Evolutionary conservation across 1,140 invertebrate genomes (phyloP), one percentile per base, ranked within the genome.

Genomic region (Caenorhabditis remanei): DNA sequence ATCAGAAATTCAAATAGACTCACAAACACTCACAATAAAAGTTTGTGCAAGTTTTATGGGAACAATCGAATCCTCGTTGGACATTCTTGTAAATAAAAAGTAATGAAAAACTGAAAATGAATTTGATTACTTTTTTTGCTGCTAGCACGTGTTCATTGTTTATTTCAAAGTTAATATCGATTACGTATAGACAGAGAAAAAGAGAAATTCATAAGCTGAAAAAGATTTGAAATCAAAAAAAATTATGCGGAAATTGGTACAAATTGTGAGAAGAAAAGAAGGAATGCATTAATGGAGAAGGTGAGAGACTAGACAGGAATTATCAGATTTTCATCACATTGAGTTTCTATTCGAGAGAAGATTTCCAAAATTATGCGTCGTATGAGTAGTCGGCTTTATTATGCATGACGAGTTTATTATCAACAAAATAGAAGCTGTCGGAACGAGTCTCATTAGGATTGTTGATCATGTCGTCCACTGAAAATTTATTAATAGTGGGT

Each of bases 351-450:
- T 79, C 71, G 21, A 79, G 16, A 50, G 50, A 50, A 50, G 1
- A 53, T 14, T 48, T 24, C 14, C 32, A 21, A 32, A 32, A 58
- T 87, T 79, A 87, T 32, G 83, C 96, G 92, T 96, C 95, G 93
- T 97, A 98, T 41, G 96, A 96, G 94, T 98, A 98, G 93, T 98
- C 97, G 56, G 97, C 98, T 94, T 99, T 99, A 93, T 99, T 99
- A 94, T 99, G 98, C 97, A 99, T 99, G 85, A 99, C 96, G 71
- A 99, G 94, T 92, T 95, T 94, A 93, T 98, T 96, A 93, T 99
- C 97, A 63, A 99, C 97, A 94, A 99, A 99, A 93, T 99, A 99
- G 94, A 99, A 99, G 91, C 97, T 98, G 93, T 99, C 98, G 0
- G 97, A 99, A 90, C 96, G 95, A 32, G 98, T 99, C 93, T 99